A percentile compares a stretch with the other conserved stretches of the same genome.
Conservation (phyloP, 1,140 invertebrate species). For the Cataglyphis hispanica region DNA sequence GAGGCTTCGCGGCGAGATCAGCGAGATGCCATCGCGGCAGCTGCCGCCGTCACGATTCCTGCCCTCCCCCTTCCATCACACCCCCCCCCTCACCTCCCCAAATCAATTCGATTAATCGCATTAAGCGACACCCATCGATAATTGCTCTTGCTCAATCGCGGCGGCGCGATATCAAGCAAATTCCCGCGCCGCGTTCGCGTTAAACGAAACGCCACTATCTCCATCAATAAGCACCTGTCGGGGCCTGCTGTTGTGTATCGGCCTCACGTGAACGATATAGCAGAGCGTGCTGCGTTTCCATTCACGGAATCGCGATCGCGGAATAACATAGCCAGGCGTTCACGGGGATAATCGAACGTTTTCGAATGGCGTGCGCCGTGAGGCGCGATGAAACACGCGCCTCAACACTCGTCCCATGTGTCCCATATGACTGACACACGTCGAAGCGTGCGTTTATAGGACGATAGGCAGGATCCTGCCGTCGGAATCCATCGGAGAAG, state of each 20-base stretch:
- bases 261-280: slow-evolving; percentile 45
- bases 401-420: background rate
- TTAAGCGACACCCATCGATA: slow-evolving; percentile 78
- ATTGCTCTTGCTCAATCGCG: slow-evolving; percentile 79
- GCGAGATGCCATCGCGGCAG: slow-evolving; percentile 1
- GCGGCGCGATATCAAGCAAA: slow-evolving; percentile 48
- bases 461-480: background rate
- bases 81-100: slow-evolving; percentile 49
- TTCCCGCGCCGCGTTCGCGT: slow-evolving; percentile 61
- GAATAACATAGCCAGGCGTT: background rate
- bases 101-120: slow-evolving; percentile 80
- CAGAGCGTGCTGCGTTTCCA: slow-evolving; percentile 61
- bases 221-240: slow-evolving; percentile 74
- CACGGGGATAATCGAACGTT: background rate
- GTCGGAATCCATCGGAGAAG: background rate
- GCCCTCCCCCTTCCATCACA: background rate
- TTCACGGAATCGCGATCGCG: slow-evolving; percentile 50
- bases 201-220: slow-evolving; percentile 66
- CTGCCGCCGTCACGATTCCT: slow-evolving; percentile 59
- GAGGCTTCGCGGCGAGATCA: background rate
- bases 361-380: background rate
- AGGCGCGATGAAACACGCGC: background rate
- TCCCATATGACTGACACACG: too few relatives aligned
- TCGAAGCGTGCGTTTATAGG: background rate
- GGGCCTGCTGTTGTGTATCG: slow-evolving; percentile 49